Evolutionary conservation across 1,140 invertebrate species (phyloP).

Genomic region (Harlomillsia oculata): DNA sequence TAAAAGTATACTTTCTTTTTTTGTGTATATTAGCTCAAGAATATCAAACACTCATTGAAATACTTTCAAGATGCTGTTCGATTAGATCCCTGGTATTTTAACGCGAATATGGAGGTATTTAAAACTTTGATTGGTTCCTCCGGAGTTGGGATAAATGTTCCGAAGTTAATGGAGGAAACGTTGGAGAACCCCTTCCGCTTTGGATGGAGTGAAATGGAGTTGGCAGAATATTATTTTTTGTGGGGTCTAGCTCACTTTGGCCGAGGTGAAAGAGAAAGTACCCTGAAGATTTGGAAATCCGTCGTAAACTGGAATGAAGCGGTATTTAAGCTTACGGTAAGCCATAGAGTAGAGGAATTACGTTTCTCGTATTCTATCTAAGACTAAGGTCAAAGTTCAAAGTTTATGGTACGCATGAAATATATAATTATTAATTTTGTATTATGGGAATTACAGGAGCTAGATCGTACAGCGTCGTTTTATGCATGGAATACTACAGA

Average conservation of each 20-base stretch:
- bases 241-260: conserved; percentile 17
- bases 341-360: not conserved
- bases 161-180: not conserved
- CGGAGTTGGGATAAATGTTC: not conserved
- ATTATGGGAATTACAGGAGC: conserved; percentile 19
- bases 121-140: conserved; percentile 12
- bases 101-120: conserved; percentile 23
- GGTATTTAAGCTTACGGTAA: conserved; percentile 16
- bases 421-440: conserved; percentile 4
- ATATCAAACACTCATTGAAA: conserved; percentile 15
- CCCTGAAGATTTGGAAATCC: conserved; percentile 15
- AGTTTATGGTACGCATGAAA: no score
- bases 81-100: conserved; percentile 20
- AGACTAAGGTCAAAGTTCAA: no score
- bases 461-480: conserved; percentile 20
- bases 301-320: conserved; percentile 7
- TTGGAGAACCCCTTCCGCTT: no score
- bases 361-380: not conserved
- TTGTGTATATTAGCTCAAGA: conserved; percentile 2
- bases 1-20: not conserved
- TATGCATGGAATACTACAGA: conserved; percentile 15
- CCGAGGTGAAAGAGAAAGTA: conserved; percentile 6
- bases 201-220: conserved; percentile 19
- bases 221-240: conserved; percentile 19
- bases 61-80: conserved; percentile 15